Conservation (phyloP, 2,888 invertebrate species). For the Julus scanicus region DNA sequence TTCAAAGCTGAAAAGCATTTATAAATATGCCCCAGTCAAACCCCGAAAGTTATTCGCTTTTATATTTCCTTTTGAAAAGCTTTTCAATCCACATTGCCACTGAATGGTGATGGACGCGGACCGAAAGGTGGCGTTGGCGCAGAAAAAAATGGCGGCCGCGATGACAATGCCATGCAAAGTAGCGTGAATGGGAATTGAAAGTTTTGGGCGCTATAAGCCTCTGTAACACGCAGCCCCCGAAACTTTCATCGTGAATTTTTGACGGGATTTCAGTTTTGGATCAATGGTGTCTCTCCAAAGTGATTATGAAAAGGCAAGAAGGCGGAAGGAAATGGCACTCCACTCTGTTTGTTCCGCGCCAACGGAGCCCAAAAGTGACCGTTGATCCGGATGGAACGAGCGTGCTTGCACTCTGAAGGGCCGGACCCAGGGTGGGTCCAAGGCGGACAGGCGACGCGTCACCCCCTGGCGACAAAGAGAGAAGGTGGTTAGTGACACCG, state of each 20-base stretch:
- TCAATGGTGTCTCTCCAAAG: not conserved
- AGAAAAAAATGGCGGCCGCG: conserved; percentile 11
- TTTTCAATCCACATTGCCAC: not conserved
- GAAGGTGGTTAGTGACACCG: not conserved
- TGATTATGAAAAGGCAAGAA: conserved; percentile 22
- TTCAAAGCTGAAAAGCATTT: not conserved
- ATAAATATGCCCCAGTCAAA: conserved; percentile 13
- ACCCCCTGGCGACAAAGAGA: conserved; percentile 33
- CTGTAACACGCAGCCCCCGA: not conserved
- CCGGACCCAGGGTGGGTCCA: not conserved
- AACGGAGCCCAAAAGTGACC: conserved; percentile 26
- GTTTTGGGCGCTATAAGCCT: not conserved
- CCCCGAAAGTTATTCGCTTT: conserved; percentile 33
- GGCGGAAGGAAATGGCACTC: conserved; percentile 49
- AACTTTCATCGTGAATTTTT: not conserved
- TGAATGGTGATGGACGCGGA: conserved; percentile 17
- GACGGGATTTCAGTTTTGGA: conserved; percentile 20
- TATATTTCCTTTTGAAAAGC: conserved; percentile 1
- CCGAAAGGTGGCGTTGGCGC: not conserved
- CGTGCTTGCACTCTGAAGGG: not conserved
- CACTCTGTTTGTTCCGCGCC: conserved; percentile 46
- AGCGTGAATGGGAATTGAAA: not conserved
- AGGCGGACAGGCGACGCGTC: not conserved
- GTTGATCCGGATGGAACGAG: conserved; percentile 13
- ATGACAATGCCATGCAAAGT: not conserved